A percentile compares a stretch with the other conserved stretches of the same genome.
Conservation (phyloP, 2,888 invertebrate genomes). For the Saturnia pavonia region DNA sequence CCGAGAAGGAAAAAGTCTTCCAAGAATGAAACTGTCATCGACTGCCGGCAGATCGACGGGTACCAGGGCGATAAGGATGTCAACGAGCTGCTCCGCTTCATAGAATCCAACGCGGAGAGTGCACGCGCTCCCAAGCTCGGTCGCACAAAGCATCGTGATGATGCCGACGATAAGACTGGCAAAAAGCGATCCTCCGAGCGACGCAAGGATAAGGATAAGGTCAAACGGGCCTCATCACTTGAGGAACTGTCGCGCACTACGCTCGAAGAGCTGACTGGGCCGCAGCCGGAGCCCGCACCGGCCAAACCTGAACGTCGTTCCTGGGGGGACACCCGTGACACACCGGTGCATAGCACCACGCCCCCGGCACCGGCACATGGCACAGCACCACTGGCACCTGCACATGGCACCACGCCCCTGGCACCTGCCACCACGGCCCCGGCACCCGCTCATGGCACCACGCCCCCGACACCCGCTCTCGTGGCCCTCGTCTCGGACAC, state of each 20-base stretch:
- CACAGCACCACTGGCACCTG: constrained; percentile 62
- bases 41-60: constrained; percentile 86
- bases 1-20: constrained; percentile 82
- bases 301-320: constrained; percentile 81
- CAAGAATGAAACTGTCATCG: constrained; percentile 81
- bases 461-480: background rate
- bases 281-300: constrained; percentile 64
- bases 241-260: constrained; percentile 91
- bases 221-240: constrained; percentile 89
- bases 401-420: too few relatives aligned
- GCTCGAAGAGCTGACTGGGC: constrained; percentile 85
- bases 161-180: constrained; percentile 67
- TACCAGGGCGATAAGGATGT: constrained; percentile 90
- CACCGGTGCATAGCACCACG: constrained; percentile 22
- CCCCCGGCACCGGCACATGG: constrained; percentile 17
- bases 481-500: constrained; percentile 28
- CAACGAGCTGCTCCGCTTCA: constrained; percentile 89
- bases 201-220: constrained; percentile 68
- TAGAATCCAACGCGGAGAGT: constrained; percentile 83
- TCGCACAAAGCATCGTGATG: constrained; percentile 68
- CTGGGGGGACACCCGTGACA: constrained; percentile 83
- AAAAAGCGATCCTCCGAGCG: constrained; percentile 79
- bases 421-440: constrained; percentile 18
- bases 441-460: too few relatives aligned
- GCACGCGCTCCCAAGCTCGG: constrained; percentile 59